Base-by-base conservation (phyloP, 2,113 vertebrate genomes). In the Pycnonotus jocosus region DNA sequence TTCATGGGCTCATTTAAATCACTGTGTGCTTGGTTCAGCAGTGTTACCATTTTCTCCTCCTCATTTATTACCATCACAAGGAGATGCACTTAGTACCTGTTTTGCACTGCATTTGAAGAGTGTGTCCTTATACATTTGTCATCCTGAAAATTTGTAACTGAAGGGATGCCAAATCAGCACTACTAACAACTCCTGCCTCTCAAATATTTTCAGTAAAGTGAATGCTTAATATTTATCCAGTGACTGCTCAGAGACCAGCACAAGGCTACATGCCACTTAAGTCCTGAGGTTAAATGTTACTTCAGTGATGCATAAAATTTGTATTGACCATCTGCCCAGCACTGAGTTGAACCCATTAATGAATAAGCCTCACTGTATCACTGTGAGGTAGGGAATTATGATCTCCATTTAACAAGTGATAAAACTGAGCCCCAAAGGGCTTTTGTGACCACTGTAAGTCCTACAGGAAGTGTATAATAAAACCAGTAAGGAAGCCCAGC, bases 301-400 rank as follows among this genome's bases (percentile, higher is more conserved):
- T 93, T 94, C 68, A 60, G 33, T 37, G 71, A 47, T 92, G 93
- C 87, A 56, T 95, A 88, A 88, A 88, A 91, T 83, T 86, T 92
- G 85, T 96, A 88, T 83, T 93, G 94, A 92, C 76, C 76, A 68
- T 93, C 87, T 95, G 74, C 54, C 66, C 72, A 68, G 60, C 53
- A 30, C 0, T 76, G 87, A 91, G 44, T 44, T 82, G 79, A 96
- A 88, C 27, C 30, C 79, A 64, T 86, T 94, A 92, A 71, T 78
- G 60, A 71, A 37, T 62, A 31, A 88, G 16, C 44, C 31, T 91
- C 40, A 47, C 47, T 62, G 50, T 76, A 73, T 80, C 71, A 21
- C 47, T 47, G 30, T 73, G 69, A 93, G 44, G 54, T 66, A 80
- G 58, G 62, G 84, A 92, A 69, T 85, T 81, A 54, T 53, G 70